Percentiles rank a stretch among this genome's conserved stretches.
These are phyloP conservation scores for Aramus guarauna DNA, from an alignment of 2,113 vertebrate species.

Conservation along the genomic window DNA sequence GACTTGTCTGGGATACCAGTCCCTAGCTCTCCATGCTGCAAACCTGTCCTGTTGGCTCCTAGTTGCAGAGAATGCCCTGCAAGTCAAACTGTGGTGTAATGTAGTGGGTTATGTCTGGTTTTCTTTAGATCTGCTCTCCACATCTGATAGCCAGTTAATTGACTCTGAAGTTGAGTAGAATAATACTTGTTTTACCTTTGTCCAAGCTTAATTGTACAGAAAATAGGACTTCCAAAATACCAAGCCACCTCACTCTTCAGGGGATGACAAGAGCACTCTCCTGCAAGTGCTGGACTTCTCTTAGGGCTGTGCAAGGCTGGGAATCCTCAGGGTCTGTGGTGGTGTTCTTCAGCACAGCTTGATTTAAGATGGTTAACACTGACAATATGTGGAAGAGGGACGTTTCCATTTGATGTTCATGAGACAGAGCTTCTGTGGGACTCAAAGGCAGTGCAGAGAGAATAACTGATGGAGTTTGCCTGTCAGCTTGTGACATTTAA, in stretches of 20 bases:
- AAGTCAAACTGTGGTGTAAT: background rate
- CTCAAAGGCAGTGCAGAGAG: background rate
- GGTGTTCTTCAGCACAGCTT: background rate
- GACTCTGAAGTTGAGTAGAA: background rate
- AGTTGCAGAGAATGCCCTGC: background rate
- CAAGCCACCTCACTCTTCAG: background rate
- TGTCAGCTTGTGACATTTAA: background rate
- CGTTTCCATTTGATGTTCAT: background rate
- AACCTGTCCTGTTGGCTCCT: background rate
- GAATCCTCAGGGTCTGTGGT: background rate
- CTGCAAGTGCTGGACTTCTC: background rate
- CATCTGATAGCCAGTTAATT: background rate
- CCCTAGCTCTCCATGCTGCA: background rate
- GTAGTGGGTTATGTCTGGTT: background rate
- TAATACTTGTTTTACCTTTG: background rate
- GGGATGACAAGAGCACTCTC: background rate
- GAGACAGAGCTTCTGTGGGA: background rate
- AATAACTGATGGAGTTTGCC: background rate
- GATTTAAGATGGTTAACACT: background rate
- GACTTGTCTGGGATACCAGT: background rate
- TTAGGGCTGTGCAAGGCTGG: background rate
- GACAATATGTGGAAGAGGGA: background rate
- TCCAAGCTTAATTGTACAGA: background rate
- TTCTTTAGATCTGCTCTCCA: background rate
- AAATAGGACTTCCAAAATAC: background rate